Percentiles rank a stretch among this genome's conserved stretches.
Conservation (phyloP, 2,888 invertebrate species). For the Agrilus biguttatus region DNA sequence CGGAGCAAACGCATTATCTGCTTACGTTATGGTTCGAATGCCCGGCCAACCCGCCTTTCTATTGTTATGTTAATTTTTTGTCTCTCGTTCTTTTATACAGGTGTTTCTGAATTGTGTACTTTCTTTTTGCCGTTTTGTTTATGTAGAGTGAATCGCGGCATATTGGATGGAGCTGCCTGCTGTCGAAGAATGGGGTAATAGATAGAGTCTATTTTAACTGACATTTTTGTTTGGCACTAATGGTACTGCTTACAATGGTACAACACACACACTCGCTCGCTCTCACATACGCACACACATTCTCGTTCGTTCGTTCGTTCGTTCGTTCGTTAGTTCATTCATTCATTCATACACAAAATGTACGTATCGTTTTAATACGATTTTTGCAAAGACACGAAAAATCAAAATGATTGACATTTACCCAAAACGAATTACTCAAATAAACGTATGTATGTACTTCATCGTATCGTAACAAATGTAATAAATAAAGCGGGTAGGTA, state of each 20-base stretch:
- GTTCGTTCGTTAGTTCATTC: no score
- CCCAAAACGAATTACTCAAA: no score
- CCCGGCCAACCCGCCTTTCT: slow-evolving; percentile 25
- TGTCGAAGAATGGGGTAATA: neutral
- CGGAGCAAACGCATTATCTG: slow-evolving; percentile 26
- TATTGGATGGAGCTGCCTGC: neutral
- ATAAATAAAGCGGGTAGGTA: no score
- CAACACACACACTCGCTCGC: neutral
- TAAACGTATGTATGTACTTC: no score
- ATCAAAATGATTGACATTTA: no score
- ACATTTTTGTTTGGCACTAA: no score
- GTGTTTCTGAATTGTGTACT: slow-evolving; percentile 29
- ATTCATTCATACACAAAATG: no score
- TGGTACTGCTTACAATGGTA: no score
- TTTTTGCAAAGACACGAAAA: no score
- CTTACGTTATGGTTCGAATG: slow-evolving; percentile 28
- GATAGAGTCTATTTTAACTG: no score
- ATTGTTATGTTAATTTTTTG: slow-evolving; percentile 34
- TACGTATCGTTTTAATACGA: no score
- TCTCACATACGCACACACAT: neutral
- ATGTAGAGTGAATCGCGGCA: neutral
- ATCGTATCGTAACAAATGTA: no score
- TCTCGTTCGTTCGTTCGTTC: neutral
- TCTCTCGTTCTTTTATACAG: slow-evolving; percentile 32
- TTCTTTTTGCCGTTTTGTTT: slow-evolving; percentile 8